Evolutionary conservation across 2,888 invertebrate species (phyloP).

Genomic region (Leptopterna dolabrata): DNA sequence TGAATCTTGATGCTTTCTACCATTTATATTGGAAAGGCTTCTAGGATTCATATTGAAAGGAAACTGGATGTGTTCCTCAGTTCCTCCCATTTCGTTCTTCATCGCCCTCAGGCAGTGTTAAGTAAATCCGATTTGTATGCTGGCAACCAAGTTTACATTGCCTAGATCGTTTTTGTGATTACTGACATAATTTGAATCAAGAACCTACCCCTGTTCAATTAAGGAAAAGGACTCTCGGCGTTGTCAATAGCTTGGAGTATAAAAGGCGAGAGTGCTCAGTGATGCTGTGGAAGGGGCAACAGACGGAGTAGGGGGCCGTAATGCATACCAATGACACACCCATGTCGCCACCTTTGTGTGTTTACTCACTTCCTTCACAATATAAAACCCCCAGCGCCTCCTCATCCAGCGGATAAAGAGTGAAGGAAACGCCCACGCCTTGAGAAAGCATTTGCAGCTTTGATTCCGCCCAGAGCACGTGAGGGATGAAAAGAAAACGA

Average conservation of each 20-base stretch:
- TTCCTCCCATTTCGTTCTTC: too few relatives aligned
- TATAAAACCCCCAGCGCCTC: background rate
- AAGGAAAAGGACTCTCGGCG: background rate
- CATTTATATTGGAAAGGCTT: too few relatives aligned
- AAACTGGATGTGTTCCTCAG: too few relatives aligned
- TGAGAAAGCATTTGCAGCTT: constrained; percentile 24
- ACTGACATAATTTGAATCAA: too few relatives aligned
- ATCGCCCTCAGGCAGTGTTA: too few relatives aligned
- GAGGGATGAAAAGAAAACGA: constrained; percentile 30
- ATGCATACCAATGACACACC: constrained; percentile 30
- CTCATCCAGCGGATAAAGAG: background rate
- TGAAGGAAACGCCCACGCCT: background rate
- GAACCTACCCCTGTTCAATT: background rate
- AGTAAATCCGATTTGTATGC: too few relatives aligned
- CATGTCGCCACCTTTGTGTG: constrained; percentile 31
- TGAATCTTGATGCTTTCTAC: too few relatives aligned
- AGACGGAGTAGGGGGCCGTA: background rate
- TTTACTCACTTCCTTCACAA: constrained; percentile 38
- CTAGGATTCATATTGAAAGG: too few relatives aligned
- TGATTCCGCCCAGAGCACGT: constrained; percentile 18
- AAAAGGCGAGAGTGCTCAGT: background rate
- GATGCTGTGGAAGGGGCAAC: background rate
- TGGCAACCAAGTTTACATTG: too few relatives aligned
- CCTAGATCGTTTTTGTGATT: too few relatives aligned
- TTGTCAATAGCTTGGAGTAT: background rate